These are phyloP conservation scores for Cotesia congregata DNA, from an alignment of 2,888 invertebrate genomes.

Conservation along the genomic window DNA sequence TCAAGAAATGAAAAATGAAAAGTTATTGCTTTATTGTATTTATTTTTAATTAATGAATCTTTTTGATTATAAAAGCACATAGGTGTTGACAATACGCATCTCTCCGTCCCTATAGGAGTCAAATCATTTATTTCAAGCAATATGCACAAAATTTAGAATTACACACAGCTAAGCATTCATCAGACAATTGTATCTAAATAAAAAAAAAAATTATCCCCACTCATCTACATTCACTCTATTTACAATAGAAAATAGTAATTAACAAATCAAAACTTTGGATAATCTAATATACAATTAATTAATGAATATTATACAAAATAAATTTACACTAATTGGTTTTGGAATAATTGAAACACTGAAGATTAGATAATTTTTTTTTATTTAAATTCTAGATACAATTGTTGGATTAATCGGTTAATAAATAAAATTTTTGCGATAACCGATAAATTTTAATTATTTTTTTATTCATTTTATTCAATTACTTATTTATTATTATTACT, in stretches of 20 bases:
- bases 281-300: slow-evolving; percentile 15
- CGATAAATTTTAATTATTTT: not conserved
- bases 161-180: slow-evolving; percentile 68
- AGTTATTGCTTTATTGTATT: too few species aligned
- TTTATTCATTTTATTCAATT: slow-evolving; percentile 32
- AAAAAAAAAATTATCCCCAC: slow-evolving; percentile 37
- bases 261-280: slow-evolving; percentile 17
- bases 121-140: not conserved
- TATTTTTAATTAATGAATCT: too few species aligned
- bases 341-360: slow-evolving; percentile 12
- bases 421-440: slow-evolving; percentile 40
- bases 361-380: slow-evolving; percentile 16
- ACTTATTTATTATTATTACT: slow-evolving; percentile 51
- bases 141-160: slow-evolving; percentile 39
- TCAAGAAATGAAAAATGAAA: too few species aligned
- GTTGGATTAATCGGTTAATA: slow-evolving; percentile 45
- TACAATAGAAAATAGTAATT: not conserved
- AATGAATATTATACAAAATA: slow-evolving; percentile 11
- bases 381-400: slow-evolving; percentile 40
- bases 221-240: slow-evolving; percentile 16
- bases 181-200: slow-evolving; percentile 60
- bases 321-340: slow-evolving; percentile 14
- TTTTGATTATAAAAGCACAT: too few species aligned
- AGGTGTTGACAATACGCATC: too few species aligned
- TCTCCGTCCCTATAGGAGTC: not conserved